Base-by-base conservation (phyloP, 2,888 invertebrate genomes). In the Automeris io region DNA sequence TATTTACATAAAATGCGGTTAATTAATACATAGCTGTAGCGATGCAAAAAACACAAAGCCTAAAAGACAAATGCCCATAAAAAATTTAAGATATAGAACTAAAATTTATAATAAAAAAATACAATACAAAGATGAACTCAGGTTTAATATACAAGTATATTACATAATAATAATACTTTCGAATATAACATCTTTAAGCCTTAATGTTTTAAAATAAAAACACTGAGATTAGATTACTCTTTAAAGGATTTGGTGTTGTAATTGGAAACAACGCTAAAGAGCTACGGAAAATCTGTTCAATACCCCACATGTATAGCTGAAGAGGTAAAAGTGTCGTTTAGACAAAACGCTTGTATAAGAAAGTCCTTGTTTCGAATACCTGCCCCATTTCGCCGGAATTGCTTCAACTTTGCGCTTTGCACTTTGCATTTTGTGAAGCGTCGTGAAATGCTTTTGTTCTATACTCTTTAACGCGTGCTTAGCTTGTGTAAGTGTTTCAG, bases 351-450 rank as follows among this genome's bases (percentile, higher is more conserved):
- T 57, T 54, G 46, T 45, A 37, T 56, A 43, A 37, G 45, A 47
- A 50, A 49, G 41, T 49, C 42, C 52, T 54, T 57, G 59, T 57
- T 56, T 56, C 57, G 47, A 49, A 57, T 54, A 59, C 49, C 29
- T 40, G 41, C 42, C 46, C 45, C 43, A 40, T 59, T 57, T 57
- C 57, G 44, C 48, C 33, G 46, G 49, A 52, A 57, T 57, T 57
- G 52, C 39, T 39, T 34, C 34, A 39, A 39, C 54, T 59, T 57
- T 49, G 52, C 54, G 49, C 48, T 59, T 50, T 59, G 47, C 56
- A 55, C 47, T 56, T 56, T 57, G 60, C 59, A 57, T 57, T 52
- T 52, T 26, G 33, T 34, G 39, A 34, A 39, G 34, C 33, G 39
- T 34, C 25, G 29, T 39, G 37, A 50, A 50, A 36, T 45, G 41